phyloP scores from a whole-genome alignment of 2,797 vertebrate genomes.

The Xiphophorus birchmanni region DNA sequence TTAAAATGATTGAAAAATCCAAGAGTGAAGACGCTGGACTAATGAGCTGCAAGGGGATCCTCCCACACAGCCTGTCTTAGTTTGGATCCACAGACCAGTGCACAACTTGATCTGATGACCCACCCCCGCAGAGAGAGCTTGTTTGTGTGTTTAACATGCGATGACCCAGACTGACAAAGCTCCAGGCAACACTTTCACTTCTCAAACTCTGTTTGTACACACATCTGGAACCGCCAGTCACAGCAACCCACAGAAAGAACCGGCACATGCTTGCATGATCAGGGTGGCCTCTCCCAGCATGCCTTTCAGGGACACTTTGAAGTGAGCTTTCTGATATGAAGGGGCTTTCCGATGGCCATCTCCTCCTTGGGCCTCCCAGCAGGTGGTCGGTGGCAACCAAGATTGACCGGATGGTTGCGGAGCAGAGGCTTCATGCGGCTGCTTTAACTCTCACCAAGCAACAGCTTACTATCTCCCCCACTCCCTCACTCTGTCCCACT shows the following conservation, averaged over 20 bases:
- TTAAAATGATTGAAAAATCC: not conserved
- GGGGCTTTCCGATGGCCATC: conserved; percentile 41
- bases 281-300: conserved; percentile 42
- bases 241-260: conserved; percentile 27
- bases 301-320: conserved; percentile 59
- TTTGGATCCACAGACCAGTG: conserved; percentile 12
- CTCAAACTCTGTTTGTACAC: not conserved
- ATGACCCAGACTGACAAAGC: conserved; percentile 22
- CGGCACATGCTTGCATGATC: conserved; percentile 16
- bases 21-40: not conserved
- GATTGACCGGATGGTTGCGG: not conserved
- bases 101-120: conserved; percentile 48
- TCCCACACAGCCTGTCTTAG: conserved; percentile 28
- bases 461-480: conserved; percentile 12
- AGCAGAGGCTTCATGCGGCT: not conserved
- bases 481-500: not conserved
- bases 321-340: conserved; percentile 49
- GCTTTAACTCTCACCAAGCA: conserved; percentile 1
- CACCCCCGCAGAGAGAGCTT: conserved; percentile 5
- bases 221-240: conserved; percentile 11
- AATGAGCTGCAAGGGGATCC: conserved; percentile 19
- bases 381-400: not conserved
- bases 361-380: conserved; percentile 25
- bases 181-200: conserved; percentile 21
- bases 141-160: not conserved